Evolutionary conservation across 2,888 invertebrate genomes (phyloP), one percentile per base, ranked within the genome.

Genomic region (Cheilosia impressa): DNA sequence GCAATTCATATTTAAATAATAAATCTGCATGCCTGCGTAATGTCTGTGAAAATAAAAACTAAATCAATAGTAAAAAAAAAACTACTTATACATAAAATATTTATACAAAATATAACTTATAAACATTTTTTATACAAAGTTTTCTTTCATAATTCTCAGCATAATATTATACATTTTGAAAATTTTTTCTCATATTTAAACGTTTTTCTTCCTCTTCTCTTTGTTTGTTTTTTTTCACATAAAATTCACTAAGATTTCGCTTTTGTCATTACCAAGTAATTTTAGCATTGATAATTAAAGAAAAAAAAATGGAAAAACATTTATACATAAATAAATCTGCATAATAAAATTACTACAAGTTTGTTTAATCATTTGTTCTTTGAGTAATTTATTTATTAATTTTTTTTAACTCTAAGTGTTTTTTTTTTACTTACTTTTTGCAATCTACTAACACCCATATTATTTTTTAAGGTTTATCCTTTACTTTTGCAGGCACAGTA

Each of bases 391-490:
- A 24, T 50, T 79, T 76, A 82, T 75, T 81, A 80, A 63, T 82
- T 63, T 62, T 80, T 63, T 60, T 52, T 69, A 83, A 55, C 50
- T 87, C 79, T 79, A 82, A 83, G 87, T 73, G 76, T 90, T 91
- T 91, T 90, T 91, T 90, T 38, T 89, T 90, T 90, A 91, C 89
- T 90, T 90, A 91, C 90, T 92, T 91, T 91, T 90, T 92, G 90
- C 90, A 90, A 91, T 92, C 91, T 89, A 92, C 92, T 92, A 92
- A 92, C 92, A 91, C 91, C 90, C 92, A 90, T 91, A 91, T 92
- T 92, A 92, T 92, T 92, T 92, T 91, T 92, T 92, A 92, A 92
- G 92, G 92, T 92, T 91, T 92, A 92, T 91, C 92, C 92, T 92
- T 91, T 92, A 92, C 92, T 92, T 90, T 92, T 92, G 91, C 92